These are phyloP conservation scores for Callyntrura guangdongensis DNA, from an alignment of 2,888 invertebrate species.

Conservation along the genomic window DNA sequence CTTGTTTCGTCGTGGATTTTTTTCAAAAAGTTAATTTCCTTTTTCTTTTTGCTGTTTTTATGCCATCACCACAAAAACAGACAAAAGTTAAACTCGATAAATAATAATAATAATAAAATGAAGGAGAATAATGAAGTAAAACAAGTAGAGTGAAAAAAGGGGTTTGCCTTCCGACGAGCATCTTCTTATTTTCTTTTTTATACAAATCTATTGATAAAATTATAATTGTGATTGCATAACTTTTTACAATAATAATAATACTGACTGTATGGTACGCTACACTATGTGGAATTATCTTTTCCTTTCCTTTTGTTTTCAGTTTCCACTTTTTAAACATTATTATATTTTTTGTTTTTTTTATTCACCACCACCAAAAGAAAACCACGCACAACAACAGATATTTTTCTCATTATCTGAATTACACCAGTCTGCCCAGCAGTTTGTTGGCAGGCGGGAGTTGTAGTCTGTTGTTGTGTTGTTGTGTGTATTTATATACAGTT, in stretches of 20 bases:
- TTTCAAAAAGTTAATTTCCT: constrained; percentile 69
- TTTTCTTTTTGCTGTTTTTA: background rate
- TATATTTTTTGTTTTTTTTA: constrained; percentile 37
- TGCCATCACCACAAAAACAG: background rate
- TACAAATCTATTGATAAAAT: constrained; percentile 71
- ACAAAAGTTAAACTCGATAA: constrained; percentile 45
- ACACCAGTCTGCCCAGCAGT: constrained; percentile 16
- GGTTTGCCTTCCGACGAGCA: background rate
- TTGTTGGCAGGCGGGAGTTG: background rate
- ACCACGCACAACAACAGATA: constrained; percentile 57
- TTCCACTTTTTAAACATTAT: constrained; percentile 25
- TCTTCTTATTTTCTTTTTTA: constrained; percentile 56
- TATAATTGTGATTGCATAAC: constrained; percentile 72
- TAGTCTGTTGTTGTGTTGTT: constrained; percentile 15
- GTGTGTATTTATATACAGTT: background rate
- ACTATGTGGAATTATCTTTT: constrained; percentile 14
- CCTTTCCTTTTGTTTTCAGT: constrained; percentile 15
- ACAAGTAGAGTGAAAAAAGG: constrained; percentile 9
- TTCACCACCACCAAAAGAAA: constrained; percentile 22
- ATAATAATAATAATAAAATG: no score
- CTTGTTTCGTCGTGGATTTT: no score
- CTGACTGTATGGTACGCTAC: no score
- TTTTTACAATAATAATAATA: constrained; percentile 29
- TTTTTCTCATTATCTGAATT: constrained; percentile 71
- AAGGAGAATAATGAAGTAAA: no score